These are phyloP conservation scores for Hydrolagus colliei DNA, from an alignment of 2,797 vertebrate species.

Conservation along the genomic window DNA sequence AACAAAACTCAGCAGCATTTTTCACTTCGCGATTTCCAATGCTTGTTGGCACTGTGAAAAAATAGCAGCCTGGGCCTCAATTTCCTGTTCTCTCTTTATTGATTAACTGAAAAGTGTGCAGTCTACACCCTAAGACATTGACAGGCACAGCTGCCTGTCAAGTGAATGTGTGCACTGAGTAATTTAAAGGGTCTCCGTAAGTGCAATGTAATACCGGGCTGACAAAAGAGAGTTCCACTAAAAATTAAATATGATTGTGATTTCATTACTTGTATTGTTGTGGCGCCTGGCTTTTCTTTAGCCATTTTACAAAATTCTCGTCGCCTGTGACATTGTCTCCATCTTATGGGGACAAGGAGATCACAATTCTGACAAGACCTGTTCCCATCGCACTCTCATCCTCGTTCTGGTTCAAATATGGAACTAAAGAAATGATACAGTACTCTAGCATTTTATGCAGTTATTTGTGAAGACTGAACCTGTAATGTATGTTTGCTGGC, in stretches of 20 bases:
- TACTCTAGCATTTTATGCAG: not conserved
- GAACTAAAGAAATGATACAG: not conserved
- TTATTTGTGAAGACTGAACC: not conserved
- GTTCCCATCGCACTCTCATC: not conserved
- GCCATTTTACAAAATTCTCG: not conserved
- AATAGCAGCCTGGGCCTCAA: not conserved
- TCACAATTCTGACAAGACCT: not conserved
- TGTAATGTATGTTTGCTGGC: not conserved
- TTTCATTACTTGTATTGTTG: not conserved
- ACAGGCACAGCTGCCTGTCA: not conserved
- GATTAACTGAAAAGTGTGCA: not conserved
- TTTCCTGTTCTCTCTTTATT: constrained; percentile 23
- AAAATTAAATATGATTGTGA: not conserved
- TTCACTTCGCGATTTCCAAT: not conserved
- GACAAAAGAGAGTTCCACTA: not conserved
- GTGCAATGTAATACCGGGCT: not conserved
- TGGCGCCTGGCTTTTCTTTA: not conserved
- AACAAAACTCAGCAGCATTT: not conserved
- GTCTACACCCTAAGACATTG: not conserved
- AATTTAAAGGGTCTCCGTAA: not conserved
- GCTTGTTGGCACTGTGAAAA: not conserved
- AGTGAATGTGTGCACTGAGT: not conserved
- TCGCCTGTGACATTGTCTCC: not conserved
- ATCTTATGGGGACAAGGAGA: not conserved
- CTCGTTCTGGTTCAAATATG: not conserved